Conservation (phyloP, 2,113 vertebrate species). For the Dissostichus mawsoni region DNA sequence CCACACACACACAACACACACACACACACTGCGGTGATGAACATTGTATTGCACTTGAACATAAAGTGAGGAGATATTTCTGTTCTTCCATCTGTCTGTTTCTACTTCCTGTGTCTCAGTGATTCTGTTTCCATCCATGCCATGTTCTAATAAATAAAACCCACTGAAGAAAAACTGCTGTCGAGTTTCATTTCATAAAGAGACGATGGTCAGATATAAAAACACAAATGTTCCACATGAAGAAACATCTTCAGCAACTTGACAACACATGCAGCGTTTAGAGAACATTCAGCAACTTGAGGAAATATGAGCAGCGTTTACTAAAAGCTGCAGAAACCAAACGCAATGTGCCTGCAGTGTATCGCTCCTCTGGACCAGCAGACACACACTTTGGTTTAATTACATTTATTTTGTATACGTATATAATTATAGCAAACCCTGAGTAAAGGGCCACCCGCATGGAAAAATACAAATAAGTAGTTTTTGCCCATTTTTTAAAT, state of each 20-base stretch:
- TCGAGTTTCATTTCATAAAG: background rate
- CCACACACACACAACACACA: slow-evolving; percentile 14
- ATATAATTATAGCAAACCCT: no score
- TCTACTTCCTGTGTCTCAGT: slow-evolving; percentile 63
- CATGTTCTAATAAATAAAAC: slow-evolving; percentile 80
- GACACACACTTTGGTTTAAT: no score
- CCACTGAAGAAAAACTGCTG: slow-evolving; percentile 49
- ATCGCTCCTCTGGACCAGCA: background rate
- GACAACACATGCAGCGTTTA: background rate
- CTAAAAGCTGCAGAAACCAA: no score
- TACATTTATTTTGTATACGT: no score
- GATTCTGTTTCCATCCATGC: slow-evolving; percentile 74
- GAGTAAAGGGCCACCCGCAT: no score
- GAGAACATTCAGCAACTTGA: background rate
- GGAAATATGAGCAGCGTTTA: background rate
- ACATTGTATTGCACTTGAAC: slow-evolving; percentile 73
- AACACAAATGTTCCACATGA: no score
- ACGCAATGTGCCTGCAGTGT: background rate
- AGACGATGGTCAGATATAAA: no score
- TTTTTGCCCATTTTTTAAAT: no score
- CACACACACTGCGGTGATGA: slow-evolving; percentile 44
- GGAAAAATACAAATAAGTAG: no score
- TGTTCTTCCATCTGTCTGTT: slow-evolving; percentile 39
- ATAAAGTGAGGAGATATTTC: slow-evolving; percentile 14
- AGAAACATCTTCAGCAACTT: background rate